Evolutionary conservation across 2,888 invertebrate genomes (phyloP).

Genomic region (Dasypogon diadema): DNA sequence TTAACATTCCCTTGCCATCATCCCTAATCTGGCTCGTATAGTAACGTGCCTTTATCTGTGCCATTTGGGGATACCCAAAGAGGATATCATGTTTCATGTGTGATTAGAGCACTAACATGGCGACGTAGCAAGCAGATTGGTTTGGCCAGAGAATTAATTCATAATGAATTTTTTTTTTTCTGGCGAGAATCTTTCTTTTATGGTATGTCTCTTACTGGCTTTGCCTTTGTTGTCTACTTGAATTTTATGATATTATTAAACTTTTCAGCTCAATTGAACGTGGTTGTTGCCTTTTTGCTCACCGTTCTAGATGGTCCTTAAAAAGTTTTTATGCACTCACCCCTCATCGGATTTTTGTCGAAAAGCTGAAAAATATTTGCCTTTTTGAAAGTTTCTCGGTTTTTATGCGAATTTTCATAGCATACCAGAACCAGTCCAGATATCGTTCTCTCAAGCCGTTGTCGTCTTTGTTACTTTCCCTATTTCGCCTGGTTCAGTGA

Average conservation of each 20-base stretch:
- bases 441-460: conserved; percentile 4
- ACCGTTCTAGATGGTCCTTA: neutral
- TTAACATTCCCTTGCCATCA: conserved; percentile 44
- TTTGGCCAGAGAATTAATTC: neutral
- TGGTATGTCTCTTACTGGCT: neutral
- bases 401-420: conserved; percentile 2
- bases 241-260: conserved; percentile 45
- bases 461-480: conserved; percentile 20
- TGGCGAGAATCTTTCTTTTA: neutral
- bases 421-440: conserved; percentile 15
- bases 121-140: neutral
- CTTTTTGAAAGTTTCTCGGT: conserved; percentile 8
- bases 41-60: neutral
- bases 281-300: conserved; percentile 4
- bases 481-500: neutral
- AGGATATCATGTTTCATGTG: conserved; percentile 53
- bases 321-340: conserved; percentile 23
- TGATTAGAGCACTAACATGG: conserved; percentile 44
- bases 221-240: conserved; percentile 16
- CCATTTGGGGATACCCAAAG: conserved; percentile 9
- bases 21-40: conserved; percentile 10
- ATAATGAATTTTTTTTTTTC: neutral
- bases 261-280: conserved; percentile 45
- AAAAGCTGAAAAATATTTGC: conserved; percentile 6
- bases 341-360: neutral